phyloP scores from a whole-genome alignment of 2,888 invertebrate species.

The Eremobia ochroleuca region DNA sequence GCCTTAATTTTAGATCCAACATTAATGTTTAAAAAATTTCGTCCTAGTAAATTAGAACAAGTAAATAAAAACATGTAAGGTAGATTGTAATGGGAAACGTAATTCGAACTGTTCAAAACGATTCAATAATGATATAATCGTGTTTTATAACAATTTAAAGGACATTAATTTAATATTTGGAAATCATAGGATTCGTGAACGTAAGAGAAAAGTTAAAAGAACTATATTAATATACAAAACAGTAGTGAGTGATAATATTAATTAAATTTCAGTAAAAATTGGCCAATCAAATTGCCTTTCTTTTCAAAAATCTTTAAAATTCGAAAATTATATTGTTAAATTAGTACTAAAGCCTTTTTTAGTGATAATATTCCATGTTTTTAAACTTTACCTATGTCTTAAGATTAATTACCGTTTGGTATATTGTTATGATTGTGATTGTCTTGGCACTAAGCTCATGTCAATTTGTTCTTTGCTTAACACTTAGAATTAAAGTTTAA shows the following conservation, averaged over 20 bases:
- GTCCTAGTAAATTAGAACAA: constrained; percentile 51
- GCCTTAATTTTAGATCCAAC: constrained; percentile 61
- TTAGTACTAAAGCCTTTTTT: constrained; percentile 70
- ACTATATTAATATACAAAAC: constrained; percentile 49
- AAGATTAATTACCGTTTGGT: constrained; percentile 68
- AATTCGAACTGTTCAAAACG: constrained; percentile 40
- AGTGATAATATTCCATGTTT: constrained; percentile 73
- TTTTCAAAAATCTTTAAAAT: constrained; percentile 74
- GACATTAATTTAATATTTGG: constrained; percentile 28
- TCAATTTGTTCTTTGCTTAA: constrained; percentile 78
- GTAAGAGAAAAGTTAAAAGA: constrained; percentile 35
- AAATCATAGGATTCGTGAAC: constrained; percentile 28
- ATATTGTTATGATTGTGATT: constrained; percentile 73
- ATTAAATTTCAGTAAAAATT: constrained; percentile 62
- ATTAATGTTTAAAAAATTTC: constrained; percentile 47
- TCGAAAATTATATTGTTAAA: constrained; percentile 74
- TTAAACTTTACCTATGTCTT: constrained; percentile 70
- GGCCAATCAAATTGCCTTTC: constrained; percentile 86
- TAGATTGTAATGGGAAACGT: constrained; percentile 25
- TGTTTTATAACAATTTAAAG: constrained; percentile 53
- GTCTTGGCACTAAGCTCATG: constrained; percentile 78
- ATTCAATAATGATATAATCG: constrained; percentile 40
- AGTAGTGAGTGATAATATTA: constrained; percentile 53
- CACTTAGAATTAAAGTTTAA: constrained; percentile 79
- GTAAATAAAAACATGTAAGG: constrained; percentile 26